Conservation (phyloP, 2,113 vertebrate species). For the Thalassoma bifasciatum region DNA sequence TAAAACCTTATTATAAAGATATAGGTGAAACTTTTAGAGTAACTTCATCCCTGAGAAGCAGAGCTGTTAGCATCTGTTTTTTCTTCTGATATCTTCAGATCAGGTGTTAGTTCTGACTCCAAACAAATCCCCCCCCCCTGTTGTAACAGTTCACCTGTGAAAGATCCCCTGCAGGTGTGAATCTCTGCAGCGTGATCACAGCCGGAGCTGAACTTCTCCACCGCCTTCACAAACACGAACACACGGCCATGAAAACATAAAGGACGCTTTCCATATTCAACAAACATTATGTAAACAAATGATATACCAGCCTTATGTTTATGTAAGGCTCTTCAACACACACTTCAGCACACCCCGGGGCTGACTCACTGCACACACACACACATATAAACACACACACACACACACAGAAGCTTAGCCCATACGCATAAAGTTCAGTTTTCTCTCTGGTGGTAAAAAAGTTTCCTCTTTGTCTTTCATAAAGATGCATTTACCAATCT, state of each 20-base stretch:
- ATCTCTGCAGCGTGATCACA: not conserved
- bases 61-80: too few species aligned
- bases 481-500: too few species aligned
- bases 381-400: slow-evolving; percentile 20
- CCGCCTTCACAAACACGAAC: slow-evolving; percentile 21
- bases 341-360: slow-evolving; percentile 36
- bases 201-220: not conserved
- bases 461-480: not conserved
- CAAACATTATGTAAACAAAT: slow-evolving; percentile 57
- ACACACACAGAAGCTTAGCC: not conserved
- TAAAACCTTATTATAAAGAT: too few species aligned
- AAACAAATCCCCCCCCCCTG: too few species aligned
- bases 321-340: slow-evolving; percentile 46
- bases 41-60: too few species aligned
- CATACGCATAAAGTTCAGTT: not conserved
- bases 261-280: slow-evolving; percentile 1
- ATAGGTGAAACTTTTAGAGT: too few species aligned
- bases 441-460: not conserved
- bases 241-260: not conserved
- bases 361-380: slow-evolving; percentile 42
- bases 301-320: slow-evolving; percentile 23
- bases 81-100: not conserved
- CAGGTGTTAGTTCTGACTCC: not conserved
- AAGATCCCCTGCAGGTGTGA: not conserved
- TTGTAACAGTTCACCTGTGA: not conserved